Evolutionary conservation across 2,888 invertebrate genomes (phyloP).

Genomic region (Luperina nickerlii): DNA sequence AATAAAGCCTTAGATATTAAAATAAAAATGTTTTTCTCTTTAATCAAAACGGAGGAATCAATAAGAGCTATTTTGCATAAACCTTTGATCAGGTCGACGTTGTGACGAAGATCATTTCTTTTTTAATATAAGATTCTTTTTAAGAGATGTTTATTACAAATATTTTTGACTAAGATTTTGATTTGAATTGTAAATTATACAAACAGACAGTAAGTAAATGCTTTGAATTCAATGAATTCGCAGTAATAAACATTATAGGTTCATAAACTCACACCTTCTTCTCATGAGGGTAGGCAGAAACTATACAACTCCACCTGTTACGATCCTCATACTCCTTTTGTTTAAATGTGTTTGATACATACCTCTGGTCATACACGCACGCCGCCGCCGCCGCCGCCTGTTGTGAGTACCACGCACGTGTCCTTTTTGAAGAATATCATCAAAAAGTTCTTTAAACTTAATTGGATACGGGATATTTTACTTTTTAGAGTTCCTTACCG

Average conservation of each 20-base stretch:
- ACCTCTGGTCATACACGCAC: not conserved
- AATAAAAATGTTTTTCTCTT: slow-evolving; percentile 37
- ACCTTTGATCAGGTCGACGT: slow-evolving; percentile 42
- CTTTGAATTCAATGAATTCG: no score
- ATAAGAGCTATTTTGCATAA: slow-evolving; percentile 47
- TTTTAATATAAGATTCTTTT: slow-evolving; percentile 33
- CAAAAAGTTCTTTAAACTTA: no score
- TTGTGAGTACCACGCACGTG: not conserved
- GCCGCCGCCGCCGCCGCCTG: no score
- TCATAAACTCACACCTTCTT: not conserved
- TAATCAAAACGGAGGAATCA: slow-evolving; percentile 52
- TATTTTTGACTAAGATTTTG: slow-evolving; percentile 7
- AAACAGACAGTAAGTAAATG: not conserved
- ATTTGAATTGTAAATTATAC: slow-evolving; percentile 27
- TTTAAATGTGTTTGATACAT: not conserved
- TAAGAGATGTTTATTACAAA: slow-evolving; percentile 10
- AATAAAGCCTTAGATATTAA: slow-evolving; percentile 18
- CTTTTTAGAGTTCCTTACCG: no score
- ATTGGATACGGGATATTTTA: not conserved
- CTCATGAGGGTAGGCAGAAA: not conserved
- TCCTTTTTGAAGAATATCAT: not conserved
- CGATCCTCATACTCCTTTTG: not conserved
- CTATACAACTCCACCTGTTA: not conserved
- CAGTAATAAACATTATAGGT: not conserved
- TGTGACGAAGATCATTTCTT: slow-evolving; percentile 31